Percentiles rank a stretch among this genome's conserved stretches.
Conservation (phyloP, 2,797 vertebrate species). For the Danio kyathit region DNA sequence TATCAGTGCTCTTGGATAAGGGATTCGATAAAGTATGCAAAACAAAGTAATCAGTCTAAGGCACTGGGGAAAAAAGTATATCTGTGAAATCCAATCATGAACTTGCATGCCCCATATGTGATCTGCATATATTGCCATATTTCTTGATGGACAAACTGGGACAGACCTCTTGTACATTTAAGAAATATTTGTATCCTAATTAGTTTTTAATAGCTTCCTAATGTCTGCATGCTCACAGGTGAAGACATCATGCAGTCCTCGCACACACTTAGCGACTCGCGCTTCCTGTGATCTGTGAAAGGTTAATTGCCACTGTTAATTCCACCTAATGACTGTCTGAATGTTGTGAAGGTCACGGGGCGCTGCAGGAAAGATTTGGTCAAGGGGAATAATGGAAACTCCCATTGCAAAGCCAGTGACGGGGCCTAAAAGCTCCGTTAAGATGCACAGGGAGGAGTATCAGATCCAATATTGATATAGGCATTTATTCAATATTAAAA, state of each 20-base stretch:
- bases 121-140: no score
- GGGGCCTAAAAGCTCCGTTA: constrained; percentile 21
- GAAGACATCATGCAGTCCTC: constrained; percentile 11
- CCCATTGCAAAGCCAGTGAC: constrained; percentile 25
- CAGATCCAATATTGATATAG: constrained; percentile 58
- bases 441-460: constrained; percentile 36
- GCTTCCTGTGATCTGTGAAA: constrained; percentile 53
- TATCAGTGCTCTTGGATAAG: no score
- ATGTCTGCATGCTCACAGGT: neutral
- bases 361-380: constrained; percentile 35
- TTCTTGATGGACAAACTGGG: neutral
- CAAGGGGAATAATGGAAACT: constrained; percentile 40
- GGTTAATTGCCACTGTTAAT: constrained; percentile 60
- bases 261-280: constrained; percentile 20
- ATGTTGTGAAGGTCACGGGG: constrained; percentile 51
- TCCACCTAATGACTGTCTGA: constrained; percentile 57
- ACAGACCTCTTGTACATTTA: neutral
- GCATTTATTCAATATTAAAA: constrained; percentile 65
- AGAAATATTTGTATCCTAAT: constrained; percentile 6
- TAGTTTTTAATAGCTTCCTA: constrained; percentile 21
- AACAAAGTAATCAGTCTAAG: no score
- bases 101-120: no score
- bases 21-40: no score
- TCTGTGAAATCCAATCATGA: no score
- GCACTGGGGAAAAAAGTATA: no score